Base-by-base conservation (phyloP, 2,797 vertebrate species). In the Eospalax fontanierii region DNA sequence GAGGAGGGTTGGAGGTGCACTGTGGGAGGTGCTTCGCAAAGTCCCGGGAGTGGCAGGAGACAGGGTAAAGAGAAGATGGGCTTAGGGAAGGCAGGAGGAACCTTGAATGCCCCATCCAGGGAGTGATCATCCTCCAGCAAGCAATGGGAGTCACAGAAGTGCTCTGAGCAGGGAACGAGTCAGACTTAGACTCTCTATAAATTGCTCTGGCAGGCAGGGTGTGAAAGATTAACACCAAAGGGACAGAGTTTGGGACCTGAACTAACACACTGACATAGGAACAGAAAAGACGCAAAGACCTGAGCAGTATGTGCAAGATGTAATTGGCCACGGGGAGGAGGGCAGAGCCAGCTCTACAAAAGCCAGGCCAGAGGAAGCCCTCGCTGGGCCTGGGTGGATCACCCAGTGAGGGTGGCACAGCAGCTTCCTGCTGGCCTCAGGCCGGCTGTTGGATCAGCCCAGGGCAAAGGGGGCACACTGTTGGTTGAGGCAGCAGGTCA, bases 401-500 rank as follows among this genome's bases (percentile, higher is more conserved):
- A 81, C 2, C 11, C 40, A 1, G 0, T 33, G 0, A 35, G 10
- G 18, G 3, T 19, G 30, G 14, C 2, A n/a, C 2, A 0, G 65
- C 10, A 0, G 68, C 24, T 43, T 91, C 83, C n/a, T 43, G 8
- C 76, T 78, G 87, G 50, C 46, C 71, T 43, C 85, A 22, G 75
- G 2, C 66, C 12, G 0, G 40, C 21, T 74, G 86, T 16, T 38
- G 4, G 33, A n/a, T 38, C 26, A 86, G 92, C 50, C 94, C 95
- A 33, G 90, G 96, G 43, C 38, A 0, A 68, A 81, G 71, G 84
- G 89, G 87, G 81, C 93, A 30, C 91, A 82, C 15, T 2, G n/a
- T 96, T 90, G 90, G 3, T 0, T 33, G 28, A 75, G 3, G 0
- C 84, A 8, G 92, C 9, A 75, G 97, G 97, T 97, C 97, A 97